phyloP scores from a whole-genome alignment of 2,113 vertebrate species.

The Malurus melanocephalus region DNA sequence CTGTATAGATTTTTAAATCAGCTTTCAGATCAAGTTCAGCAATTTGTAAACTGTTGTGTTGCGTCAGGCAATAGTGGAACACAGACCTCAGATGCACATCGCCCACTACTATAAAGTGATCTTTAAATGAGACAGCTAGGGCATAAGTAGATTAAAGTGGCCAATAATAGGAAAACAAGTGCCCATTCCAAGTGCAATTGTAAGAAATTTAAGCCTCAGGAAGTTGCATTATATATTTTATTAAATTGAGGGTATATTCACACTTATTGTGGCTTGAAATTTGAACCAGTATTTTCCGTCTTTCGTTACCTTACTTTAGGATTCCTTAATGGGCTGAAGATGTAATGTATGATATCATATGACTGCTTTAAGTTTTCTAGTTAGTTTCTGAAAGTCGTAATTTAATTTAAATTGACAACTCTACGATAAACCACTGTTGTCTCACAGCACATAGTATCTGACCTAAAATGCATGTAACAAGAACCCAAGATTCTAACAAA shows the following conservation, averaged over 20 bases:
- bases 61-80: constrained; percentile 70
- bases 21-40: constrained; percentile 87
- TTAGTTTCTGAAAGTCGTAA: constrained; percentile 90
- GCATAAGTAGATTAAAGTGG: constrained; percentile 89
- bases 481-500: constrained; percentile 77
- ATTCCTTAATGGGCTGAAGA: constrained; percentile 88
- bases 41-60: constrained; percentile 91
- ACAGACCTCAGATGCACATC: constrained; percentile 74
- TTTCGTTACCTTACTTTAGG: constrained; percentile 90
- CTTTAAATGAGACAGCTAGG: constrained; percentile 82
- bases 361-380: constrained; percentile 84
- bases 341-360: constrained; percentile 85
- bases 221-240: constrained; percentile 95
- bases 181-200: constrained; percentile 84
- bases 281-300: constrained; percentile 92
- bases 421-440: constrained; percentile 84
- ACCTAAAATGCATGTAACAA: constrained; percentile 82
- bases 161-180: constrained; percentile 91
- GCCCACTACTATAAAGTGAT: constrained; percentile 79
- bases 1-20: constrained; percentile 90
- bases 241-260: constrained; percentile 97
- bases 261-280: constrained; percentile 90
- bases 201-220: constrained; percentile 92
- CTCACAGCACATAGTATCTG: constrained; percentile 76
- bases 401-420: constrained; percentile 91